Conservation (phyloP, 1,140 invertebrate species). For the Drosophila ercepeae region DNA sequence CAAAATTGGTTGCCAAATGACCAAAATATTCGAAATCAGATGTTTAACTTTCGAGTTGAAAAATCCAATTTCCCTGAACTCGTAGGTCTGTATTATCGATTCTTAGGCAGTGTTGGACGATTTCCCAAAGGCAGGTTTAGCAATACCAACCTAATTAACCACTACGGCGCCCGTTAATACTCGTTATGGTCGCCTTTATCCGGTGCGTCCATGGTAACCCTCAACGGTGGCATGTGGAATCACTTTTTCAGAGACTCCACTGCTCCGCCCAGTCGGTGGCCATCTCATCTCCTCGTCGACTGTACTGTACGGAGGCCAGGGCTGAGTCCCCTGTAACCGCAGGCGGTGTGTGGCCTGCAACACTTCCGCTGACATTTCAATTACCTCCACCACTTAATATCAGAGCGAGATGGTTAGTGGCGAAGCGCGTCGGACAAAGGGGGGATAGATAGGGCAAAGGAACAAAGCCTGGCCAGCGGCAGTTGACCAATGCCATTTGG, state of each 20-base stretch:
- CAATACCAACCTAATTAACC: conserved; percentile 38
- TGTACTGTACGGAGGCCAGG: not conserved
- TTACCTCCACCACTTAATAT: conserved; percentile 81
- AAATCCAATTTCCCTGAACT: not conserved
- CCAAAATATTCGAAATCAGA: too few relatives aligned
- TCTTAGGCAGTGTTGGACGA: conserved; percentile 4
- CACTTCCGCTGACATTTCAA: conserved; percentile 84
- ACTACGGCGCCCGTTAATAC: conserved; percentile 37
- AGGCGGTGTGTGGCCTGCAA: conserved; percentile 77
- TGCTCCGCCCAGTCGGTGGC: conserved; percentile 1
- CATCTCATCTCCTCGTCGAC: conserved; percentile 13
- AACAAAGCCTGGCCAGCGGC: conserved; percentile 28
- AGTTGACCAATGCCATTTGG: conserved; percentile 51
- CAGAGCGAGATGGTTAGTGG: conserved; percentile 17
- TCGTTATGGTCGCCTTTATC: conserved; percentile 39
- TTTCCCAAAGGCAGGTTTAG: conserved; percentile 13
- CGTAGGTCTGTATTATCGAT: conserved; percentile 3
- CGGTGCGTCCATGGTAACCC: conserved; percentile 27
- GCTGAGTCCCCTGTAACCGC: conserved; percentile 50
- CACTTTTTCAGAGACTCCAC: conserved; percentile 21
- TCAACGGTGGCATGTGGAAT: conserved; percentile 7
- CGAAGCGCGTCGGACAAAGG: not conserved
- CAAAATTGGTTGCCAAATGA: too few relatives aligned
- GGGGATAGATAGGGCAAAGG: not conserved
- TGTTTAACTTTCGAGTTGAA: too few relatives aligned